phyloP scores from a whole-genome alignment of 2,888 invertebrate genomes.

The Monoplex corrugatus region DNA sequence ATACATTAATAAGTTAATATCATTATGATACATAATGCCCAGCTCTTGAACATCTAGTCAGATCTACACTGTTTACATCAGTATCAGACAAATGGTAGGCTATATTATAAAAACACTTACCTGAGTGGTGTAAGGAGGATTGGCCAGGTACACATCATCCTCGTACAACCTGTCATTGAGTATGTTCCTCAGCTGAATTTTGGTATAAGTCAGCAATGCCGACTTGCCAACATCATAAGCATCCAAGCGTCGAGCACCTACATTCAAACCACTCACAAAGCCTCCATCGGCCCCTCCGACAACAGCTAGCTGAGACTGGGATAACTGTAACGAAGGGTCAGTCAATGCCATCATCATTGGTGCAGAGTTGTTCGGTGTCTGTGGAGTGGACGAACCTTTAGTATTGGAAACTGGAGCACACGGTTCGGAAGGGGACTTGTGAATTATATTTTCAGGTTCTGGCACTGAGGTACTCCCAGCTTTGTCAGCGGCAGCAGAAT shows the following conservation, averaged over 20 bases:
- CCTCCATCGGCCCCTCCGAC: neutral
- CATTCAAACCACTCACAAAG: neutral
- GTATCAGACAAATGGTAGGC: too few species aligned
- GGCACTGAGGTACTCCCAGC: neutral
- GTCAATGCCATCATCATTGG: neutral
- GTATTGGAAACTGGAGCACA: neutral
- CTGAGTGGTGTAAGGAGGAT: conserved; percentile 95
- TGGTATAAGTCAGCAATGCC: conserved; percentile 80
- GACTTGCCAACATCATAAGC: conserved; percentile 88
- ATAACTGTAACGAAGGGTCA: neutral
- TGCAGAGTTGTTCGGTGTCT: neutral
- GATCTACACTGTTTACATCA: too few species aligned
- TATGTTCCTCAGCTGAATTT: conserved; percentile 89
- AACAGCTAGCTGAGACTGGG: neutral
- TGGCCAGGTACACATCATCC: conserved; percentile 92
- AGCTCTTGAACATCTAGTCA: too few species aligned
- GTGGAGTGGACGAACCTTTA: neutral
- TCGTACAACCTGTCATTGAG: conserved; percentile 92
- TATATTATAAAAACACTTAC: conserved; percentile 90
- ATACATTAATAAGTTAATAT: too few species aligned
- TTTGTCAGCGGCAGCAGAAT: neutral
- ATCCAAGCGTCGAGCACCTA: conserved; percentile 81
- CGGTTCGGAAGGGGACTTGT: neutral
- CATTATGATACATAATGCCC: too few species aligned
- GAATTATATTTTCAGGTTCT: conserved; percentile 3